phyloP scores from a whole-genome alignment of 37 sponge, comb jelly and placozoan species.

The Aplysina aerophoba region DNA sequence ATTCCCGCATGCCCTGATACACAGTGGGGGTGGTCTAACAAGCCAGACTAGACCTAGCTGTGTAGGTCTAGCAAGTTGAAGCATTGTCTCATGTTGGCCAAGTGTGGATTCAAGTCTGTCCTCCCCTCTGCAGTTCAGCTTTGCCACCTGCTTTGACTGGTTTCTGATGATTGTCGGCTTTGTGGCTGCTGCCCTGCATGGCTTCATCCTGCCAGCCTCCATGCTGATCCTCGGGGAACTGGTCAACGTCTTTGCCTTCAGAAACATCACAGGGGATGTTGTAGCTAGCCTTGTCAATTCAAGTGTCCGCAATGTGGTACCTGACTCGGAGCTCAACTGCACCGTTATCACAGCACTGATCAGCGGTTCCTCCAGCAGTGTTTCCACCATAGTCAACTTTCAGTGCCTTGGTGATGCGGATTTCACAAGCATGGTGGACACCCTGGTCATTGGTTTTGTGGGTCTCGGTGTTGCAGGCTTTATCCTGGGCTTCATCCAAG shows the following conservation, averaged over 20 bases:
- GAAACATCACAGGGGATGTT: constrained; percentile 11
- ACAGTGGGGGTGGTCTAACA: too few relatives aligned
- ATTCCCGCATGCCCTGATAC: too few relatives aligned
- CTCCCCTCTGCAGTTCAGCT: constrained; percentile 46
- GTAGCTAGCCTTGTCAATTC: background rate
- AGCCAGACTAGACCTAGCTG: too few relatives aligned
- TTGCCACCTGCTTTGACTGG: constrained; percentile 53
- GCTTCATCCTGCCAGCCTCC: constrained; percentile 45
- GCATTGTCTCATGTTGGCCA: too few relatives aligned
- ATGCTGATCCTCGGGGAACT: constrained; percentile 63
- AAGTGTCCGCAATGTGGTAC: too few relatives aligned
- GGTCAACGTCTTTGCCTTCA: constrained; percentile 46
- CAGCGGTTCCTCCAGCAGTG: too few relatives aligned
- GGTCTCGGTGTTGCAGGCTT: constrained; percentile 56
- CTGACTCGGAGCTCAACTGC: constrained; percentile 3
- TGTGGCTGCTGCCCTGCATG: constrained; percentile 38
- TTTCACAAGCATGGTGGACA: constrained; percentile 16
- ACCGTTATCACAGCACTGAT: background rate
- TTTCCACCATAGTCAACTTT: background rate
- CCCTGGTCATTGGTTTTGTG: constrained; percentile 16
- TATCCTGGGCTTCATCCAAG: constrained; percentile 47
- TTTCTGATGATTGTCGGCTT: constrained; percentile 48
- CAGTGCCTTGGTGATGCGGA: background rate
- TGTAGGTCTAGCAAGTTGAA: too few relatives aligned
- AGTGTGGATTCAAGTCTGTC: too few relatives aligned